Conservation (phyloP, 2,113 vertebrate species). For the Clarias macrocephalus region DNA sequence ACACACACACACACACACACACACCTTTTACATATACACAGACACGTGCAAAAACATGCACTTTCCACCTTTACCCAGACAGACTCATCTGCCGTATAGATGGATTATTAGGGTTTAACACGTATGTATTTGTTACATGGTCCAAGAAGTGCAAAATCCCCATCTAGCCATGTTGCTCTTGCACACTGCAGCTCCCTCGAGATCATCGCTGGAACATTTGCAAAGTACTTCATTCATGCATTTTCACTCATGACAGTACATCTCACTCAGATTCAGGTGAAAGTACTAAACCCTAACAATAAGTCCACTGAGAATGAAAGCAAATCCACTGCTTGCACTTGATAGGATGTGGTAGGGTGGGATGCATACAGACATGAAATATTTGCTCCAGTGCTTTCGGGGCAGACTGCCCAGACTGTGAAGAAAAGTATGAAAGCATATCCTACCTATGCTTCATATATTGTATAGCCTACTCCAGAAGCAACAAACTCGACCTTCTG, state of each 20-base stretch:
- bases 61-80: conserved; percentile 35
- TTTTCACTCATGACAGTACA: conserved; percentile 17
- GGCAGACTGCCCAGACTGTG: conserved; percentile 40
- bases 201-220: conserved; percentile 34
- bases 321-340: conserved; percentile 29
- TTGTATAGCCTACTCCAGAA: conserved; percentile 42
- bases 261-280: conserved; percentile 31
- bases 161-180: conserved; percentile 3
- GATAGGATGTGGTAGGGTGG: conserved; percentile 35
- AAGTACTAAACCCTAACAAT: conserved; percentile 32
- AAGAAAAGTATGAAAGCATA: conserved; percentile 38
- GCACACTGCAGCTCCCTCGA: conserved; percentile 1
- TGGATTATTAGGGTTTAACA: conserved; percentile 33
- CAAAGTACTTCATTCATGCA: conserved; percentile 43
- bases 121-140: conserved; percentile 26
- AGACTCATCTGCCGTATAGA: conserved; percentile 40
- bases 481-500: conserved; percentile 42
- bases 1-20: conserved; percentile 15
- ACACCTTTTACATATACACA: not conserved
- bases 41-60: conserved; percentile 22
- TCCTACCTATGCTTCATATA: conserved; percentile 42
- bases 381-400: conserved; percentile 38
- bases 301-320: conserved; percentile 32
- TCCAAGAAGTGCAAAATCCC: conserved; percentile 35
- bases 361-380: conserved; percentile 45